These are phyloP conservation scores for Arenicola marina DNA, from an alignment of 2,888 invertebrate genomes.

Conservation along the genomic window DNA sequence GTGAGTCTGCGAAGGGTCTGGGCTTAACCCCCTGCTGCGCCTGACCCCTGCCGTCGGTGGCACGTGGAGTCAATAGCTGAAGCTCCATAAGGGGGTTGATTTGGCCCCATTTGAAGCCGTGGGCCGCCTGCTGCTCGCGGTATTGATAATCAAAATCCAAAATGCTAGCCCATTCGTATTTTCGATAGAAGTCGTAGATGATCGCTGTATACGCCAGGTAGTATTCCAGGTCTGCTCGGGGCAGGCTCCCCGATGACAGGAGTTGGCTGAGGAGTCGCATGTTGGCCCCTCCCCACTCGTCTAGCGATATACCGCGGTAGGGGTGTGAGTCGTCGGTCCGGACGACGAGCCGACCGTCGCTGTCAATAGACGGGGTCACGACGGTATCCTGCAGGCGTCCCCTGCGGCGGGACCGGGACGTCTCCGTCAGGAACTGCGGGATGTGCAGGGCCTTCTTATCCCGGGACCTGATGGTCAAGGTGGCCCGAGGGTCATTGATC, in stretches of 20 bases:
- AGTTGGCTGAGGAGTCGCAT: not conserved
- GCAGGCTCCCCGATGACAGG: not conserved
- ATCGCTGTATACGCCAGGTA: not conserved
- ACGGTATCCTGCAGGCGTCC: not conserved
- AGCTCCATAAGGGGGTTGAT: not conserved
- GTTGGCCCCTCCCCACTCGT: not conserved
- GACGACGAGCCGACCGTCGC: not conserved
- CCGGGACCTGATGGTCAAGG: not conserved
- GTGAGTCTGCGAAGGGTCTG: too few relatives aligned
- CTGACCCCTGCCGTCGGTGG: too few relatives aligned
- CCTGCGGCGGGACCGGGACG: not conserved
- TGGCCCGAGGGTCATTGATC: not conserved
- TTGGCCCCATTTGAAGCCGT: not conserved
- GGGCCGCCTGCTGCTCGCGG: slow-evolving; percentile 1
- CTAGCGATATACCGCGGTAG: not conserved
- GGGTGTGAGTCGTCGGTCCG: not conserved
- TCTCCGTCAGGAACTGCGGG: not conserved
- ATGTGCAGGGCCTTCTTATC: not conserved
- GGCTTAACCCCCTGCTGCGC: too few relatives aligned
- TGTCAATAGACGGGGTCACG: not conserved
- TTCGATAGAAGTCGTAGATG: not conserved
- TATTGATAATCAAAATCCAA: slow-evolving; percentile 3
- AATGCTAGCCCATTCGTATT: not conserved
- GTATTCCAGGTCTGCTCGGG: not conserved
- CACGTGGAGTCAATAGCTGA: not conserved